Percentiles rank a stretch among this genome's conserved stretches.
Conservation (phyloP, 2,113 vertebrate species). For the Phrynocephalus versicolor region DNA sequence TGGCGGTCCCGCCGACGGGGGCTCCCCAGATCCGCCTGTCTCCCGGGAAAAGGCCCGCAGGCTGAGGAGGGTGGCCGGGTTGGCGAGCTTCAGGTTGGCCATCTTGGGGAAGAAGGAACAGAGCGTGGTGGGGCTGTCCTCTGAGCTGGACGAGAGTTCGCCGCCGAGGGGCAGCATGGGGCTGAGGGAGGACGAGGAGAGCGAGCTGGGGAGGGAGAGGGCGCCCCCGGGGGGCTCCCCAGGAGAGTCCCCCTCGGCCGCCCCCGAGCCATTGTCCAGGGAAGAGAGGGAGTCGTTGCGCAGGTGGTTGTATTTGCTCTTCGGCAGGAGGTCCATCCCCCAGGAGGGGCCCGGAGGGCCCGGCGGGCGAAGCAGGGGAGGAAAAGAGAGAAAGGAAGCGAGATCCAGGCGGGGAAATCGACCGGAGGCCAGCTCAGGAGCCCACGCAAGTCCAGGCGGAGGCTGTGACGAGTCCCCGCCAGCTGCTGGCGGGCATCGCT, state of each 20-base stretch:
- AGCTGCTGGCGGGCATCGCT: background rate
- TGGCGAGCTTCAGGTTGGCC: constrained; percentile 89
- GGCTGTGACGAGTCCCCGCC: accelerated
- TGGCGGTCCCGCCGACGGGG: background rate
- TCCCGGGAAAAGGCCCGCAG: constrained; percentile 56
- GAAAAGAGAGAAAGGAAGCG: background rate
- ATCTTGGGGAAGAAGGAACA: constrained; percentile 97
- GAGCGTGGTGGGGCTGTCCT: constrained; percentile 92
- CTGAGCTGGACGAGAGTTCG: constrained; percentile 68
- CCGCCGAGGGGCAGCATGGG: constrained; percentile 77
- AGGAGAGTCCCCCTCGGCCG: background rate
- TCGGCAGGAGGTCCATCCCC: constrained; percentile 90
- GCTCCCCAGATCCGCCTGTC: background rate
- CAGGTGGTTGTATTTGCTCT: constrained; percentile 94
- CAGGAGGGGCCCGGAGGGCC: constrained; percentile 13
- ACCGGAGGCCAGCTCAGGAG: accelerated
- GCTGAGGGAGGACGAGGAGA: constrained; percentile 87
- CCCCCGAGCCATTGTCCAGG: constrained; percentile 71
- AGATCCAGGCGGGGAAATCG: background rate
- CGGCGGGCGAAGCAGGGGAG: too few species aligned
- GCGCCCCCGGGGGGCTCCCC: constrained; percentile 5
- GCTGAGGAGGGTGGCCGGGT: constrained; percentile 82
- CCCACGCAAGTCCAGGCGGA: accelerated
- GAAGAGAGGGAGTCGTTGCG: constrained; percentile 91
- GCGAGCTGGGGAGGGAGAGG: constrained; percentile 74